A percentile compares a stretch with the other conserved stretches of the same genome.
Conservation (phyloP, 2,888 invertebrate genomes). For the Pristionchus maxplancki region DNA sequence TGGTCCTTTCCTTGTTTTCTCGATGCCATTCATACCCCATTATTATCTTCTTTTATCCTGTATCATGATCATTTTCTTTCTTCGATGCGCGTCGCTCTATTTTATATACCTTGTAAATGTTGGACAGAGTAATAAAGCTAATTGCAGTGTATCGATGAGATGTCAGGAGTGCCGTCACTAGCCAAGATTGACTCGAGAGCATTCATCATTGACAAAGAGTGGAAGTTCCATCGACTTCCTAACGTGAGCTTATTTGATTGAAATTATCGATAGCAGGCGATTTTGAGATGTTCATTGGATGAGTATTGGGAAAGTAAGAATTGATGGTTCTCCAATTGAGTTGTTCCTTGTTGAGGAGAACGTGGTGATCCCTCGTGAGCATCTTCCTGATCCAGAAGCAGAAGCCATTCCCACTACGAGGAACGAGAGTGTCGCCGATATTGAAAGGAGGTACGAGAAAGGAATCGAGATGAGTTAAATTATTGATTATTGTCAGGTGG, state of each 20-base stretch:
- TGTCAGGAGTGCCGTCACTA: constrained; percentile 45
- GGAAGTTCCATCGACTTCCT: constrained; percentile 64
- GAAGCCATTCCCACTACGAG: constrained; percentile 63
- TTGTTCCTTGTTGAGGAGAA: constrained; percentile 58
- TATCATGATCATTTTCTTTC: neutral
- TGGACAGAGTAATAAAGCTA: neutral
- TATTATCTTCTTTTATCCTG: neutral
- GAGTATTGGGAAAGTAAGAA: neutral
- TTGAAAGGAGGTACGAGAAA: constrained; percentile 39
- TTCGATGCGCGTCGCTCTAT: constrained; percentile 29
- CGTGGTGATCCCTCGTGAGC: constrained; percentile 65
- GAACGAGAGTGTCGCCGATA: constrained; percentile 43
- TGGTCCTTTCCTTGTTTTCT: neutral
- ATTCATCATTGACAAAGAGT: constrained; percentile 61
- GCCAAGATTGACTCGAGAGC: constrained; percentile 43
- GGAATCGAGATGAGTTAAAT: no score
- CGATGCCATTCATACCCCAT: constrained; percentile 18
- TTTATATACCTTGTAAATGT: constrained; percentile 1
- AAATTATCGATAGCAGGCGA: no score
- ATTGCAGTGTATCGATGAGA: constrained; percentile 48
- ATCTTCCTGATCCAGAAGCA: constrained; percentile 67
- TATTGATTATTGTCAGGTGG: constrained; percentile 51
- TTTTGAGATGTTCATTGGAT: neutral
- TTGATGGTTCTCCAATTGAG: no score
- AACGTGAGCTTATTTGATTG: constrained; percentile 55